These are phyloP conservation scores for Agapornis roseicollis DNA, from an alignment of 2,113 vertebrate species.

Conservation along the genomic window DNA sequence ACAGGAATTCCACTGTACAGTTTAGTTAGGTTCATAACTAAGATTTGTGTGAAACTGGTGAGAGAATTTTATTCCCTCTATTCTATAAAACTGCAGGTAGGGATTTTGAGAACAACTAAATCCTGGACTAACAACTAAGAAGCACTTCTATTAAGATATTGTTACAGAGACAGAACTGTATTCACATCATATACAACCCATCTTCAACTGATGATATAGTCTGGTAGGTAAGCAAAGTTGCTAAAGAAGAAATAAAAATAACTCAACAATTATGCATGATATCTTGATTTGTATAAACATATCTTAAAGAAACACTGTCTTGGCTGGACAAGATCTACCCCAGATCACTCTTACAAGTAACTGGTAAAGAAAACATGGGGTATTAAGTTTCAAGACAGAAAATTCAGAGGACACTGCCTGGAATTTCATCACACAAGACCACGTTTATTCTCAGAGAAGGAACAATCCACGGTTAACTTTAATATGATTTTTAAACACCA, in stretches of 20 bases:
- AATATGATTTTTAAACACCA: background rate
- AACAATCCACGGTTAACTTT: background rate
- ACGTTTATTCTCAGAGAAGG: background rate
- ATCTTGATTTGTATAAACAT: background rate
- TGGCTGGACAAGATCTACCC: background rate
- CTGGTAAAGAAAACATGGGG: background rate
- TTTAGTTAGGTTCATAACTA: background rate
- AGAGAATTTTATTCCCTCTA: background rate
- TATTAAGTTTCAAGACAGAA: background rate
- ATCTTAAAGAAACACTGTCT: background rate
- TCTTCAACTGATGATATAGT: background rate
- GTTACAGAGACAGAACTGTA: background rate
- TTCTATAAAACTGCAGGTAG: background rate
- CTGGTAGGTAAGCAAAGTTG: background rate
- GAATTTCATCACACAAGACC: background rate
- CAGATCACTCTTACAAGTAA: background rate
- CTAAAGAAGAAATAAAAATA: background rate
- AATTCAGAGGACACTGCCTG: background rate
- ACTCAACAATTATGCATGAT: background rate
- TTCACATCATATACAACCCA: background rate
- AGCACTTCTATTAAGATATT: background rate
- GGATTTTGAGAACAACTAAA: background rate
- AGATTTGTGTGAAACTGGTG: background rate
- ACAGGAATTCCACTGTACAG: background rate
- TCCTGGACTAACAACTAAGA: background rate